Evolutionary conservation across 2,888 invertebrate genomes (phyloP), one percentile per base, ranked within the genome.

Genomic region (Amiota mariae): DNA sequence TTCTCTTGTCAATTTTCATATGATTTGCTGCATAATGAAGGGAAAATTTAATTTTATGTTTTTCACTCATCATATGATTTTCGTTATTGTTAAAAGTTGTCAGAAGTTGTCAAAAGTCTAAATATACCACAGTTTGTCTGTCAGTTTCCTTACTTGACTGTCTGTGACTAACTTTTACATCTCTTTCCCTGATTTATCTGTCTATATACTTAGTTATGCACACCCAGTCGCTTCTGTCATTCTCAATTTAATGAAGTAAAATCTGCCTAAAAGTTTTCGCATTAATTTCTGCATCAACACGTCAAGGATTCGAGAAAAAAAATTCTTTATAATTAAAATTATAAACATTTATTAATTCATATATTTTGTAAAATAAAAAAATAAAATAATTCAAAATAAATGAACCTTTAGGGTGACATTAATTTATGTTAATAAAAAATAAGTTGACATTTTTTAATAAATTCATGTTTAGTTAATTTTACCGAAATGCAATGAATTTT

Each of bases 201-300:
- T 54, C 54, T 54, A 8, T 54, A 54, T 54, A 54, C n/a, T n/a
- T n/a, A 54, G n/a, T 54, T 54, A 54, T 54, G n/a, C 54, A n/a
- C 54, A 15, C 54, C 54, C 54, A 54, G 15, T 8, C n/a, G 1
- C 54, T 15, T 15, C 54, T 54, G 54, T 54, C 54, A 54, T 8
- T 36, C n/a, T 54, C n/a, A 54, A 13, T 13, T 54, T 12, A 13
- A 63, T 63, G 46, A 63, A 63, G 36, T 63, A 36, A 13, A 46
- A 63, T 63, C 9, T 13, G 11, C 63, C 46, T 9, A 46, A 63
- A 63, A 63, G 63, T 63, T 63, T 63, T 46, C 20, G 63, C 63
- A 63, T 63, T 63, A 63, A 63, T 63, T 63, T 54, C 47, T 46
- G n/a, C 36, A 46, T 46, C 46, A 46, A 15, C 46, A 1, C n/a